Evolutionary conservation across 1,140 invertebrate species (phyloP), one percentile per base, ranked within the genome.

Genomic region (Leptinotarsa undecemlineata): DNA sequence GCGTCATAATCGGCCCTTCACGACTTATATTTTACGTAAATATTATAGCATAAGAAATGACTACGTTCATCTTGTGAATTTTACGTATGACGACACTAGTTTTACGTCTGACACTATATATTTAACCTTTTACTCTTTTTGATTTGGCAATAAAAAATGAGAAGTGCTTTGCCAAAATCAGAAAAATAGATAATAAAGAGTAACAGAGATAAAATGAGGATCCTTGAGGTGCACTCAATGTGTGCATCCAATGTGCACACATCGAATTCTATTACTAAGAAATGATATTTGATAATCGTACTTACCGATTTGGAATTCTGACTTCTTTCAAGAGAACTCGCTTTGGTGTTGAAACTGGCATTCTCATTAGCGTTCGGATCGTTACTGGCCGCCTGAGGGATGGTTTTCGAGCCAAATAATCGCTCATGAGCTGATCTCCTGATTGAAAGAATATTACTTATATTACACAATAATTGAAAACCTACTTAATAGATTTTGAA

Each of bases 281-380:
- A 42, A 42, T 42, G 2, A 42, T 26, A 26, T 42, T 42, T 42
- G 2, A 42, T 11, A 42, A 42, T 42, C 33, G 33, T 42, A 77
- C 81, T 85, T 86, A 90, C 89, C 51, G 89, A 86, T 86, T 90
- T 90, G 48, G 86, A 87, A 78, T 85, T 85, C 74, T 88, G 88
- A 72, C 85, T 85, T 73, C 89, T 84, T 77, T 90, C 89, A 17
- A 90, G 83, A 1, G 89, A 90, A 19, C 82, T 79, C 15, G 81
- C 67, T 78, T 85, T 85, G 64, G 76, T 79, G 33, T 71, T 78
- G 62, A 80, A 80, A 74, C 74, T 76, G 21, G 74, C 75, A 66
- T 67, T 74, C 61, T 77, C 74, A 17, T 75, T 73, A 14, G 67
- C 61, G 70, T 78, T 74, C n/a, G 74, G 57, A 48, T 67, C 63